Percentiles rank a stretch among this genome's conserved stretches.
These are phyloP conservation scores for Acanthornis magna DNA, from an alignment of 2,797 vertebrate genomes.

Conservation along the genomic window DNA sequence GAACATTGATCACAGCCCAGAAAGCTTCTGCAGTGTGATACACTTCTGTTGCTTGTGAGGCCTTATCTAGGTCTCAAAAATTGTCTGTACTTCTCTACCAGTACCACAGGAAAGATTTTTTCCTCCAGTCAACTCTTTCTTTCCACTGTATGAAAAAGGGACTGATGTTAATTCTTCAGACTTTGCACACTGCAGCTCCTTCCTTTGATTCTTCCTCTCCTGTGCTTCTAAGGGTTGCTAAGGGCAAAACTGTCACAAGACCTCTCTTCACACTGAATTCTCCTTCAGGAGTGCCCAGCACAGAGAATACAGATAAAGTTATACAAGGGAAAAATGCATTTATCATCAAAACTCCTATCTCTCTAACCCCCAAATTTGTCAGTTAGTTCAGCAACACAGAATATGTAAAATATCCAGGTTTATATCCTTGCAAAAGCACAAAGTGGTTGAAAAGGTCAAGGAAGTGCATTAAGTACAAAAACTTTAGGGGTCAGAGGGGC, in stretches of 20 bases:
- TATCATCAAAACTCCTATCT: background rate
- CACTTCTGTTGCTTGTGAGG: background rate
- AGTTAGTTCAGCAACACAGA: background rate
- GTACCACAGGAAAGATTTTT: background rate
- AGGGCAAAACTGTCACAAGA: conserved; percentile 23
- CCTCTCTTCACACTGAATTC: conserved; percentile 10
- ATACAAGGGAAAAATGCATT: background rate
- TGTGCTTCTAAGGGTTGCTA: background rate
- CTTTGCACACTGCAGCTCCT: background rate
- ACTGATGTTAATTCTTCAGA: conserved; percentile 24
- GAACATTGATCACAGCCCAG: background rate
- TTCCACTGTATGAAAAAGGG: background rate
- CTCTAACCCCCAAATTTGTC: background rate
- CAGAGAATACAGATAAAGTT: background rate
- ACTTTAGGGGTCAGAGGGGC: background rate
- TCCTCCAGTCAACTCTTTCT: background rate
- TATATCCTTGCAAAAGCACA: background rate
- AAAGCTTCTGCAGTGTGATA: background rate
- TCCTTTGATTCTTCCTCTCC: conserved; percentile 10
- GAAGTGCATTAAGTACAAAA: background rate
- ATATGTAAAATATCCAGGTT: background rate
- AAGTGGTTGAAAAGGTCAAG: background rate
- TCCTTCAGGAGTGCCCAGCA: background rate
- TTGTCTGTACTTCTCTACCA: background rate
- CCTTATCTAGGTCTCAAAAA: background rate